phyloP scores from a whole-genome alignment of 2,113 vertebrate species.

The Rousettus leschenaultii region DNA sequence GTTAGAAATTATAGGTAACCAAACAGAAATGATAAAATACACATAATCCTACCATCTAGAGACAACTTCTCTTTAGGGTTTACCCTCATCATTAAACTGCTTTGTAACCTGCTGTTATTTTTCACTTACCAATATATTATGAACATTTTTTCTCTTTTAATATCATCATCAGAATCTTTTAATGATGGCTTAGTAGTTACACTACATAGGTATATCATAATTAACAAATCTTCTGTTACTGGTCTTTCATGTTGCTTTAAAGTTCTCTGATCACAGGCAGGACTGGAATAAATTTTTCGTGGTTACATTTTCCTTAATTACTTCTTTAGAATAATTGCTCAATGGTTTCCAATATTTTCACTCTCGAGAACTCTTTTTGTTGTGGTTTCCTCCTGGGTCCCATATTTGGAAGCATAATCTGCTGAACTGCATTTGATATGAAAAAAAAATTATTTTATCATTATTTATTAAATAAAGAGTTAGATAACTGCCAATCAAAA shows the following conservation, averaged over 20 bases:
- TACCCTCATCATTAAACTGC: neutral
- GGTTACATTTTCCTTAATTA: neutral
- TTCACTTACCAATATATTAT: neutral
- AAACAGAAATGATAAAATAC: neutral
- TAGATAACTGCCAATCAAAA: slow-evolving; percentile 37
- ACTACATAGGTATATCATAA: neutral
- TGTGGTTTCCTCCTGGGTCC: neutral
- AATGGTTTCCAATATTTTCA: neutral
- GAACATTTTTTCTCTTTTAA: neutral
- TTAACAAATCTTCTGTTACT: neutral
- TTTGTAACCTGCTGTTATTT: neutral
- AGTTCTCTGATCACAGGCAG: neutral
- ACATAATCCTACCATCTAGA: neutral
- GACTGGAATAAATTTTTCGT: neutral
- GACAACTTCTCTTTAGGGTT: neutral
- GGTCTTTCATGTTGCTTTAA: neutral
- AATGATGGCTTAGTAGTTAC: neutral
- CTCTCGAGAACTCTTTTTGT: neutral
- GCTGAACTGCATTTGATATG: neutral
- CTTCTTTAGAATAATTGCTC: neutral
- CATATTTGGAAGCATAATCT: slow-evolving; percentile 22
- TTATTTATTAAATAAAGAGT: neutral
- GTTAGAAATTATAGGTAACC: neutral
- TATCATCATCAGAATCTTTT: neutral
- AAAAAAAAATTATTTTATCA: neutral